A percentile compares a stretch with the other conserved stretches of the same genome.
phyloP scores from a whole-genome alignment of 1,140 invertebrate species.

The Saccostrea cuccullata region DNA sequence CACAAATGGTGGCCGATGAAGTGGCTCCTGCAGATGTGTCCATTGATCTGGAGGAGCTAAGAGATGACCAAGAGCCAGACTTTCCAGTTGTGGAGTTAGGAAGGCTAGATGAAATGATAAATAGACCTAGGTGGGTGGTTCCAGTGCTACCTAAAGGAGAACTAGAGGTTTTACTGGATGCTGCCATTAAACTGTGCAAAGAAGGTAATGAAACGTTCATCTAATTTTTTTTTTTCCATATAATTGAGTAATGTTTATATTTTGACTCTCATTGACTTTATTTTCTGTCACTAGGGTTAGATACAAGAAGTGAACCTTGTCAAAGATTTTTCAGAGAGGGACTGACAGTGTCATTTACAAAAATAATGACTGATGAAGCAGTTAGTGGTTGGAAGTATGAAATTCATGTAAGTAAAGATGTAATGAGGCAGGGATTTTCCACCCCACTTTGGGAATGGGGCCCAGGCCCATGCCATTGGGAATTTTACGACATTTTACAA shows the following conservation, averaged over 20 bases:
- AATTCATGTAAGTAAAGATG: slow-evolving; percentile 86
- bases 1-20: slow-evolving; percentile 52
- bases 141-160: slow-evolving; percentile 97
- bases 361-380: slow-evolving; percentile 98
- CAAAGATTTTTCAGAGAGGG: slow-evolving; percentile 97
- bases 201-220: slow-evolving; percentile 81
- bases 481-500: no score
- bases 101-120: slow-evolving; percentile 95
- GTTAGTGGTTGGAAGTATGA: slow-evolving; percentile 98
- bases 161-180: slow-evolving; percentile 93
- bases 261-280: not conserved
- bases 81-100: slow-evolving; percentile 93
- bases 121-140: slow-evolving; percentile 93
- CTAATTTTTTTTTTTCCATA: slow-evolving; percentile 5
- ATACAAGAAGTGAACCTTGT: slow-evolving; percentile 93
- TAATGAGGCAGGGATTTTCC: no score
- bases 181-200: slow-evolving; percentile 91
- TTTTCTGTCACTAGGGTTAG: slow-evolving; percentile 84
- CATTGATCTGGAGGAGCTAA: slow-evolving; percentile 58
- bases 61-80: slow-evolving; percentile 81
- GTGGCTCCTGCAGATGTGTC: slow-evolving; percentile 65
- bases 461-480: no score
- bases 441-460: no score
- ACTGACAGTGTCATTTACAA: slow-evolving; percentile 95
- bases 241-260: not conserved